Evolutionary conservation across 2,113 vertebrate species (phyloP), one percentile per base, ranked within the genome.

Genomic region (Silurus glanis): DNA sequence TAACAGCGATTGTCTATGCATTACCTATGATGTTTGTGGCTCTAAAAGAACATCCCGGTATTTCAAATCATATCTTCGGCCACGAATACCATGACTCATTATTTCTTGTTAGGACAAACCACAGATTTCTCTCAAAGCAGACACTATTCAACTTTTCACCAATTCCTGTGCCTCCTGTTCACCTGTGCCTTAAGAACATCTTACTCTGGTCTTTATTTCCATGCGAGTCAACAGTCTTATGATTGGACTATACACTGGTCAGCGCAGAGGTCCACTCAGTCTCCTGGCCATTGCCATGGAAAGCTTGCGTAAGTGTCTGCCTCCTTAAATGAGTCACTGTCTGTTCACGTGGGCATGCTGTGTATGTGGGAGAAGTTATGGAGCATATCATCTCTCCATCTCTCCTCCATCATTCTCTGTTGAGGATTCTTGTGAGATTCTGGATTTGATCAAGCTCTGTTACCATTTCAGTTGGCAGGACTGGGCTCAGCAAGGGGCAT

Each of bases 401-500:
- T 64, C 74, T 82, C 25, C 23, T 53, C 58, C n/a, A 61, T 47
- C 16, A 1, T 80, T 83, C 62, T 59, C 67, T 82, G 59, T 62
- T 51, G 14, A 23, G 59, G 67, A 61, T 62, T 28, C 28, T 23
- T 21, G 10, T 58, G 80, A 82, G 58, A 64, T 69, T 80, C 25
- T 67, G 59, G 64, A 58, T 61, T 45, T 80, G 78, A 81, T 58
- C 64, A 56, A 23, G 12, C 61, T 56, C 64, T 61, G 37, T 78
- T 76, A 28, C 23, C 83, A 74, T n/a, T 49, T 91, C 87, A 94
- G 90, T 90, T 89, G 74, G 94, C 87, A 25, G 93, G 85, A 0
- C 87, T 91, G 0, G 90, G 74, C 88, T 96, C 95, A 0, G 92
- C 91, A 0, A 93, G 91, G 0, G 95, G 96, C 94, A 97, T 93